Evolutionary conservation across 1,140 invertebrate genomes (phyloP).

Genomic region (Lepidurus packardi): DNA sequence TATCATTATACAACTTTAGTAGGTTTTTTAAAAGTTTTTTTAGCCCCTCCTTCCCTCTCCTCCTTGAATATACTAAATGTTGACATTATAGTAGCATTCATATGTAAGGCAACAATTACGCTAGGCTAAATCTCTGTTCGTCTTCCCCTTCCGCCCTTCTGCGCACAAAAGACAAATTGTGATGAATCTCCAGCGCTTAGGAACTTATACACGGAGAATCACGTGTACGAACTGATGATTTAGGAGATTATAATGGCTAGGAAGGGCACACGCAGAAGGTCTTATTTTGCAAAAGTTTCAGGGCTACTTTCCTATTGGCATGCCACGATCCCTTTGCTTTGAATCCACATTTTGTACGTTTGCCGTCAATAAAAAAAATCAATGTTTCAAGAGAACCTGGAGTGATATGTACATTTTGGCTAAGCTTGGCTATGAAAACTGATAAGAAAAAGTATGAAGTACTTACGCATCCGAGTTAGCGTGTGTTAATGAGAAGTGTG

Average conservation of each 20-base stretch:
- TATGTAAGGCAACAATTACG: background rate
- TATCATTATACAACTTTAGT: background rate
- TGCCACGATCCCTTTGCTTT: background rate
- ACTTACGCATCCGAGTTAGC: background rate
- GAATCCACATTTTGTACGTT: constrained; percentile 10
- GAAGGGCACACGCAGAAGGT: background rate
- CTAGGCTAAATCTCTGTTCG: background rate
- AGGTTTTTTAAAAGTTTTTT: background rate
- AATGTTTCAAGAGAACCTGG: background rate
- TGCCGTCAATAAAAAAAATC: constrained; percentile 2
- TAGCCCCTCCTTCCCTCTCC: background rate
- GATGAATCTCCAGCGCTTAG: constrained; percentile 1
- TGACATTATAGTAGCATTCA: constrained; percentile 1
- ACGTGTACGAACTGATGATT: no score
- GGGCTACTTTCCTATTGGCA: constrained; percentile 21
- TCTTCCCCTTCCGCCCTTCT: background rate
- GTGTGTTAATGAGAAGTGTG: background rate
- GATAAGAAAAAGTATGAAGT: background rate
- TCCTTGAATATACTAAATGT: background rate
- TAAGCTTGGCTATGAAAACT: background rate
- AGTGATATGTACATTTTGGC: background rate
- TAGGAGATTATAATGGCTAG: background rate
- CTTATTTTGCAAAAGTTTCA: background rate
- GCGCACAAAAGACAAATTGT: constrained; percentile 8
- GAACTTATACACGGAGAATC: background rate